Evolutionary conservation across 2,797 vertebrate species (phyloP), one percentile per base, ranked within the genome.

Genomic region (Onychomys torridus): DNA sequence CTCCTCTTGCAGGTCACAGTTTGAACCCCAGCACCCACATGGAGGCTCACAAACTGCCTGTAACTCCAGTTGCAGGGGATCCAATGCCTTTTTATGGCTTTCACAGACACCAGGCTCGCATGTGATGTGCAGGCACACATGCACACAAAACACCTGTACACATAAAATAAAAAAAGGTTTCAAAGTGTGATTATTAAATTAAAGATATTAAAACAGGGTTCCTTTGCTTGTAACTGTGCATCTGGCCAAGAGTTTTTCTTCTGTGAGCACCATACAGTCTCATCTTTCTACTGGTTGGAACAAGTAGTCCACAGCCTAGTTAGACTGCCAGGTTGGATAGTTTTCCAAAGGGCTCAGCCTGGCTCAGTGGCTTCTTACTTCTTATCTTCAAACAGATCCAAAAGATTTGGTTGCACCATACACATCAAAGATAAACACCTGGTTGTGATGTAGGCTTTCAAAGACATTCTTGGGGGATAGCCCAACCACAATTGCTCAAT

Each of bases 401-500:
- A 83, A 94, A 76, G 88, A 87, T 95, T 88, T 93, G 65, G 59
- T 95, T 76, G 87, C 16, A 8, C 57, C 34, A 94, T 23, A 78
- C n/a, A 29, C 49, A 67, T 82, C 79, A 94, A 73, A 94, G 67
- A 82, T 40, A 96, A 96, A 93, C 59, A 27, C 21, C 69, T 67
- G 57, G 85, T 81, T 79, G 34, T 92, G 55, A 29, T 57, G 52
- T 32, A 94, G 78, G 92, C 88, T 93, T 96, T 95, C 40, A 46
- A 40, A 95, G 71, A 57, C 40, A 55, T 95, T 92, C 77, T 94
- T 93, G 37, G 23, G 92, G 34, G 65, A 67, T 19, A 89, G 76
- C 43, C 92, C 92, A 93, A 77, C 49, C 37, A 25, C 19, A 34
- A 78, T 87, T 85, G 78, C 84, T 97, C 82, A 95, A 59, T 94